Percentiles rank a stretch among this genome's conserved stretches.
phyloP scores from a whole-genome alignment of 2,888 invertebrate genomes.

The Callyntrura guangdongensis region DNA sequence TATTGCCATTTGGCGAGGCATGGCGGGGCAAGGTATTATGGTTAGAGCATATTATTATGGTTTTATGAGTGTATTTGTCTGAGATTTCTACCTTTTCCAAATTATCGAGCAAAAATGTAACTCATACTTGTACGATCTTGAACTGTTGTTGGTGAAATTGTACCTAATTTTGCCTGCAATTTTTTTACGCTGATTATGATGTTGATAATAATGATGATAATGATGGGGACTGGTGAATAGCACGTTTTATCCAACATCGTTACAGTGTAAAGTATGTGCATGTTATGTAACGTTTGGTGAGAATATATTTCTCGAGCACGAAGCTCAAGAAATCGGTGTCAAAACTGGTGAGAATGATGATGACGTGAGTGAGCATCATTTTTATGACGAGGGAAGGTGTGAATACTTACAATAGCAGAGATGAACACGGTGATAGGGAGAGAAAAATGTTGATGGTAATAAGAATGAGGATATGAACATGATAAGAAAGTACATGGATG shows the following conservation, averaged over 20 bases:
- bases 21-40: too few relatives aligned
- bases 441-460: neutral
- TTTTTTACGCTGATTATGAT: too few relatives aligned
- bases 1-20: too few relatives aligned
- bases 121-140: too few relatives aligned
- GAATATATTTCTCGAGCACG: neutral
- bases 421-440: neutral
- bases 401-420: neutral
- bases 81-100: too few relatives aligned
- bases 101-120: too few relatives aligned
- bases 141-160: too few relatives aligned
- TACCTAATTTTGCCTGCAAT: too few relatives aligned
- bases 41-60: too few relatives aligned
- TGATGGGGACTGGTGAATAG: neutral
- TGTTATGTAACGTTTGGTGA: neutral
- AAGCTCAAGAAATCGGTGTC: neutral
- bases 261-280: neutral
- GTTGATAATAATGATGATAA: neutral
- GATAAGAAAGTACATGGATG: neutral
- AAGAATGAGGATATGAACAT: too few relatives aligned
- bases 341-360: conserved; percentile 16
- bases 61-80: too few relatives aligned
- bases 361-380: neutral
- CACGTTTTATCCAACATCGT: neutral
- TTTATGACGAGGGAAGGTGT: neutral